Conservation (phyloP, 1,140 invertebrate genomes). For the Diachasma alloeum region DNA sequence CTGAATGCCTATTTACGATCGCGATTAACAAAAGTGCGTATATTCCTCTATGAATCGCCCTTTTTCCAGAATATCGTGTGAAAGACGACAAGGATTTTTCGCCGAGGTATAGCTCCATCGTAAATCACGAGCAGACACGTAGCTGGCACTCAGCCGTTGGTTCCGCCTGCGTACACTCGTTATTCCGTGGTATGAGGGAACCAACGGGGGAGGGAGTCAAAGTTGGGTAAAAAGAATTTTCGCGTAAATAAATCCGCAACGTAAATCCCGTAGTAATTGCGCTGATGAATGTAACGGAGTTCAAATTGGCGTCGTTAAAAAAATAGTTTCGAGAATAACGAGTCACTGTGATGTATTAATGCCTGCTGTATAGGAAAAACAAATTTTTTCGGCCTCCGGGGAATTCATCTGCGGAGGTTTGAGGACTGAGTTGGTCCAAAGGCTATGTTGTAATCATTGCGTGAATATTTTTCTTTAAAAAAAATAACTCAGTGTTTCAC, state of each 20-base stretch:
- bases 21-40: too few relatives aligned
- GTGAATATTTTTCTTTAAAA: neutral
- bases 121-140: conserved; percentile 32
- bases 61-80: too few relatives aligned
- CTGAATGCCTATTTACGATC: too few relatives aligned
- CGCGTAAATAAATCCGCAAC: neutral
- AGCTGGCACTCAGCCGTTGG: neutral
- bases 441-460: too few relatives aligned
- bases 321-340: neutral
- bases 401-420: too few relatives aligned
- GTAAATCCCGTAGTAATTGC: neutral
- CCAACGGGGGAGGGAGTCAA: neutral
- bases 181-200: neutral
- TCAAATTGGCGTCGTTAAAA: neutral
- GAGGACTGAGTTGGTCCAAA: too few relatives aligned
- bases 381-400: too few relatives aligned
- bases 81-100: neutral
- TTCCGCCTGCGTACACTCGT: neutral
- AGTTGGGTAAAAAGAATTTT: neutral
- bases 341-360: neutral
- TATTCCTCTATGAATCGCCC: too few relatives aligned
- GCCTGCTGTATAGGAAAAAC: too few relatives aligned
- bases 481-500: too few relatives aligned
- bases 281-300: neutral
- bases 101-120: neutral